A percentile compares a stretch with the other conserved stretches of the same genome.
Conservation (phyloP, 2,888 invertebrate genomes). For the Mesoligia furuncula region DNA sequence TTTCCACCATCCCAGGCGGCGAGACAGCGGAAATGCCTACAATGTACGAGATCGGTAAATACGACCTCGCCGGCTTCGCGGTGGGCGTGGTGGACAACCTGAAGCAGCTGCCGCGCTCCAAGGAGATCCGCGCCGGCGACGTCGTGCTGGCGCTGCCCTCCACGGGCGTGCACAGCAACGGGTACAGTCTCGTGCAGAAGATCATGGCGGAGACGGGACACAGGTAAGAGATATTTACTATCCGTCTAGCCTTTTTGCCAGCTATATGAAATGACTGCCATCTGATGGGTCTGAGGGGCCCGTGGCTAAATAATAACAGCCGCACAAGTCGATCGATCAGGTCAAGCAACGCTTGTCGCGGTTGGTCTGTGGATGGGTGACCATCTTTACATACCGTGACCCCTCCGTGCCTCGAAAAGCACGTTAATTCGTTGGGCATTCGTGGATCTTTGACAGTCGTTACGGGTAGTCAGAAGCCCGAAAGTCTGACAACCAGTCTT, state of each 20-base stretch:
- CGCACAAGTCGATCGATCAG: too few relatives aligned
- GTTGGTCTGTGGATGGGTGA: too few relatives aligned
- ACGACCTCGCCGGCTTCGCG: slow-evolving; percentile 98
- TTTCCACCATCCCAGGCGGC: slow-evolving; percentile 88
- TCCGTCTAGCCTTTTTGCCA: not conserved
- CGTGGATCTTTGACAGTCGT: too few relatives aligned
- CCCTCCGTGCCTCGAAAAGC: too few relatives aligned
- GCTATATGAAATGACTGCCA: too few relatives aligned
- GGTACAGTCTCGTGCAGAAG: slow-evolving; percentile 96
- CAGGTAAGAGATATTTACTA: slow-evolving; percentile 77
- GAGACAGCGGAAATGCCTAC: slow-evolving; percentile 99
- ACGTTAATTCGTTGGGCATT: too few relatives aligned
- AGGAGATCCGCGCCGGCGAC: slow-evolving; percentile 93
- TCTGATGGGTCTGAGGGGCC: too few relatives aligned
- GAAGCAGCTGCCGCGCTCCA: slow-evolving; percentile 92
- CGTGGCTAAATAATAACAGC: too few relatives aligned
- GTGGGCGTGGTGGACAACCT: slow-evolving; percentile 97
- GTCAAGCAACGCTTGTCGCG: too few relatives aligned
- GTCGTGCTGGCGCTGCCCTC: slow-evolving; percentile 96
- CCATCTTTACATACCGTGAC: too few relatives aligned
- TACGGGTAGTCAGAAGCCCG: too few relatives aligned
- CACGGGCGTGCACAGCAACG: slow-evolving; percentile 98
- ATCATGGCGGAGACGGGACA: slow-evolving; percentile 93
- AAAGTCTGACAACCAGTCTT: too few relatives aligned
- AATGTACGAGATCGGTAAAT: slow-evolving; percentile 96